Percentiles rank a stretch among this genome's conserved stretches.
Conservation (phyloP, 2,797 vertebrate genomes). For the Acrossocheilus fasciatus region DNA sequence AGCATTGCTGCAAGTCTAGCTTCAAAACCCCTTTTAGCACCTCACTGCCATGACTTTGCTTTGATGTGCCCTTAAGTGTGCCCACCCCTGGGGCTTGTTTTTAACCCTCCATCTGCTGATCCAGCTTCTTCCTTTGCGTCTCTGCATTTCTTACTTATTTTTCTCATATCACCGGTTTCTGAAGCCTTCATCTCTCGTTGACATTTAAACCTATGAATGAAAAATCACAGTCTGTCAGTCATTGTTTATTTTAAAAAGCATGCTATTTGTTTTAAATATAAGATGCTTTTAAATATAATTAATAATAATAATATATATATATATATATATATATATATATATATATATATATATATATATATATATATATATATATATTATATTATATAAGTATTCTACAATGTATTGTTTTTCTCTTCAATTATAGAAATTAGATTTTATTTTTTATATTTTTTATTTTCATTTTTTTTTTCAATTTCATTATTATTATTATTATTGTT, state of each 20-base stretch:
- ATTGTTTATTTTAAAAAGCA: too few species aligned
- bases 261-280: too few species aligned
- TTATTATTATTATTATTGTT: too few species aligned
- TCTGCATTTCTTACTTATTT: background rate
- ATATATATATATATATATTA: too few species aligned
- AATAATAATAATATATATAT: too few species aligned
- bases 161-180: background rate
- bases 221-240: background rate
- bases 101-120: slow-evolving; percentile 8
- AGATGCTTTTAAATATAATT: too few species aligned
- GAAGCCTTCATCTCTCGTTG: background rate
- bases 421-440: too few species aligned
- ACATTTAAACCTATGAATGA: background rate
- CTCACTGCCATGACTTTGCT: background rate
- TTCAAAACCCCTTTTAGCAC: slow-evolving; percentile 34
- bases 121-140: background rate
- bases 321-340: too few species aligned
- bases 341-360: too few species aligned
- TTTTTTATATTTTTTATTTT: too few species aligned
- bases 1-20: slow-evolving; percentile 6
- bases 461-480: too few species aligned
- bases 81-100: slow-evolving; percentile 25
- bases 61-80: slow-evolving; percentile 39
- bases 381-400: background rate
- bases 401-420: too few species aligned